Evolutionary conservation across 2,113 vertebrate genomes (phyloP).

Genomic region (Rutilus rutilus): DNA sequence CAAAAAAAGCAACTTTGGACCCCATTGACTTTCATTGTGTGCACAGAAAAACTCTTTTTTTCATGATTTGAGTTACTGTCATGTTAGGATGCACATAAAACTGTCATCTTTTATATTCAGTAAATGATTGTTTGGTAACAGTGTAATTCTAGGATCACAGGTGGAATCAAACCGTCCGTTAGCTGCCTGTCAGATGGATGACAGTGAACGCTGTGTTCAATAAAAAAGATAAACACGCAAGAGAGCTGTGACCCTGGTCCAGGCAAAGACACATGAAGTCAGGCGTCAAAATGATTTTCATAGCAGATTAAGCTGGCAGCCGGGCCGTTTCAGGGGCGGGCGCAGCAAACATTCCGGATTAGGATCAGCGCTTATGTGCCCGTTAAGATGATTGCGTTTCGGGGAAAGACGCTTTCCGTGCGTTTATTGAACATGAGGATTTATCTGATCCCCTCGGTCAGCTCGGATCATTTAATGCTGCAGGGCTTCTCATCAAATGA

Average conservation of each 20-base stretch:
- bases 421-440: slow-evolving; percentile 77
- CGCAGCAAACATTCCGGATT: slow-evolving; percentile 75
- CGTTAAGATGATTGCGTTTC: slow-evolving; percentile 78
- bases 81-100: slow-evolving; percentile 34
- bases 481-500: slow-evolving; percentile 75
- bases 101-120: slow-evolving; percentile 53
- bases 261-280: slow-evolving; percentile 38
- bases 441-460: slow-evolving; percentile 81
- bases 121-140: slow-evolving; percentile 56
- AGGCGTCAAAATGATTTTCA: slow-evolving; percentile 45
- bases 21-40: neutral
- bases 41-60: neutral
- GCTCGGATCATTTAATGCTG: slow-evolving; percentile 74
- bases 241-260: slow-evolving; percentile 52
- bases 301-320: slow-evolving; percentile 57
- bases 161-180: slow-evolving; percentile 22
- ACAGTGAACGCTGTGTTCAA: slow-evolving; percentile 29
- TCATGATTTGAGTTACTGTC: neutral
- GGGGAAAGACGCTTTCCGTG: slow-evolving; percentile 74
- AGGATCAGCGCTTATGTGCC: slow-evolving; percentile 73
- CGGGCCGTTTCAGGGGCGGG: slow-evolving; percentile 59
- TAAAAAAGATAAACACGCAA: slow-evolving; percentile 36
- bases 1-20: neutral
- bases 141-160: slow-evolving; percentile 67
- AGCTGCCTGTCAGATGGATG: slow-evolving; percentile 43